A percentile compares a stretch with the other conserved stretches of the same genome.
Evolutionary conservation across 2,888 invertebrate genomes (phyloP).

Genomic region (Tachina fera): DNA sequence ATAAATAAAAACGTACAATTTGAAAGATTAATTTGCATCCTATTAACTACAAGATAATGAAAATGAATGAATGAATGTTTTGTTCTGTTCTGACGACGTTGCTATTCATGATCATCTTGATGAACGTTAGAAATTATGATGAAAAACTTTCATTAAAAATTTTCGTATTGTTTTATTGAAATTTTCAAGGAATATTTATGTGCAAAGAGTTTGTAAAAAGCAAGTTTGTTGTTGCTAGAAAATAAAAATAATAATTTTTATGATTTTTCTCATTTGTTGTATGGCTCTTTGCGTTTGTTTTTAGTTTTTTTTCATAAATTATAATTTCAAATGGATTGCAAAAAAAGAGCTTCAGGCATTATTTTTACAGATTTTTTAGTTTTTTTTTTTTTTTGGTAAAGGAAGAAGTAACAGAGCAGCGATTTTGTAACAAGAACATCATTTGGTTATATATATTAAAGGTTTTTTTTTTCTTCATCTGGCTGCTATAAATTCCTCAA

Average conservation of each 20-base stretch:
- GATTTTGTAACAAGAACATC: conserved; percentile 34
- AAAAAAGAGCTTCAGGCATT: conserved; percentile 40
- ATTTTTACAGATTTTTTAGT: conserved; percentile 4
- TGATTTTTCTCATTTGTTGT: conserved; percentile 29
- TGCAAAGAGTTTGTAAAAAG: too few species aligned
- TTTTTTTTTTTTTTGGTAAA: conserved; percentile 11
- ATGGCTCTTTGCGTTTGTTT: not conserved
- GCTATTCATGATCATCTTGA: conserved; percentile 35
- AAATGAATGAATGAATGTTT: conserved; percentile 44
- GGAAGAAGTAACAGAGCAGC: conserved; percentile 34
- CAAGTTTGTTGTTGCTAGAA: not conserved
- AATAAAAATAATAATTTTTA: conserved; percentile 13
- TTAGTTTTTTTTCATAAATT: conserved; percentile 34
- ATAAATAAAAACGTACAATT: not conserved
- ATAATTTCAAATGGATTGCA: conserved; percentile 49
- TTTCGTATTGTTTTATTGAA: conserved; percentile 51
- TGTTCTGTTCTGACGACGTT: conserved; percentile 21
- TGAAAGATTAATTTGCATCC: conserved; percentile 66
- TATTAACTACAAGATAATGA: conserved; percentile 59
- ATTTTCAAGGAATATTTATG: conserved; percentile 48
- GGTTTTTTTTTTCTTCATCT: conserved; percentile 10
- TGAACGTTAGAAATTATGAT: conserved; percentile 38
- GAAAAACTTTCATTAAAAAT: conserved; percentile 58
- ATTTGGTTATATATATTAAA: conserved; percentile 52
- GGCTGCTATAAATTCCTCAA: conserved; percentile 47